Evolutionary conservation across 23 tunicate genomes (phyloP).

Genomic region (Ascidia mentula): DNA sequence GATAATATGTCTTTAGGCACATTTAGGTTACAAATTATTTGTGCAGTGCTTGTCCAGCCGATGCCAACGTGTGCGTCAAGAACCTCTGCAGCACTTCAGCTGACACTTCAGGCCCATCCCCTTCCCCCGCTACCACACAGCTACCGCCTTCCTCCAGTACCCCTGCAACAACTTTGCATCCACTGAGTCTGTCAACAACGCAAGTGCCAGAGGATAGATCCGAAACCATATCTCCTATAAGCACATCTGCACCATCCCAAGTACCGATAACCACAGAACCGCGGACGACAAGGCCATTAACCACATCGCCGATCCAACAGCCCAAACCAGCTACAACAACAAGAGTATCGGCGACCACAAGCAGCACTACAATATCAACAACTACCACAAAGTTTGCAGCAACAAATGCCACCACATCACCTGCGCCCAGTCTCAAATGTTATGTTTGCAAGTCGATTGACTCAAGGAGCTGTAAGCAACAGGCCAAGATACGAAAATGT

Average conservation of each 20-base stretch:
- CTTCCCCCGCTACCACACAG: background rate
- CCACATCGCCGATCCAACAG: background rate
- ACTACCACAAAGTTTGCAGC: background rate
- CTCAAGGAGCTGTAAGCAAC: background rate
- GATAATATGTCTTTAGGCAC: too few species aligned
- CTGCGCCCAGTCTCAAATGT: background rate
- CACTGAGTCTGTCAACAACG: background rate
- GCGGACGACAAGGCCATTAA: background rate
- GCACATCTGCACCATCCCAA: background rate
- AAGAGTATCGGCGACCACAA: background rate
- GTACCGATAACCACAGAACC: background rate
- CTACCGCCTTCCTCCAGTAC: background rate
- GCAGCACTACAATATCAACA: background rate
- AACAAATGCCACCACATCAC: background rate
- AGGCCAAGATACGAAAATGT: background rate
- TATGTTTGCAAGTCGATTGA: background rate
- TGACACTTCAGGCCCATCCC: background rate
- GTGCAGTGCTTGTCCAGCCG: slow-evolving; percentile 1
- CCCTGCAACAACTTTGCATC: background rate
- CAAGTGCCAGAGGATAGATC: background rate
- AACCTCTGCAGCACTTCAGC: background rate
- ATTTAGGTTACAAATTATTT: background rate
- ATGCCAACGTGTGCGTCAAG: slow-evolving; percentile 1
- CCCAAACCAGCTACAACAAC: background rate
- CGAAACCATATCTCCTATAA: background rate